Percentiles rank a stretch among this genome's conserved stretches.
Conservation (phyloP, 2,888 invertebrate genomes). For the Apamea anceps region DNA sequence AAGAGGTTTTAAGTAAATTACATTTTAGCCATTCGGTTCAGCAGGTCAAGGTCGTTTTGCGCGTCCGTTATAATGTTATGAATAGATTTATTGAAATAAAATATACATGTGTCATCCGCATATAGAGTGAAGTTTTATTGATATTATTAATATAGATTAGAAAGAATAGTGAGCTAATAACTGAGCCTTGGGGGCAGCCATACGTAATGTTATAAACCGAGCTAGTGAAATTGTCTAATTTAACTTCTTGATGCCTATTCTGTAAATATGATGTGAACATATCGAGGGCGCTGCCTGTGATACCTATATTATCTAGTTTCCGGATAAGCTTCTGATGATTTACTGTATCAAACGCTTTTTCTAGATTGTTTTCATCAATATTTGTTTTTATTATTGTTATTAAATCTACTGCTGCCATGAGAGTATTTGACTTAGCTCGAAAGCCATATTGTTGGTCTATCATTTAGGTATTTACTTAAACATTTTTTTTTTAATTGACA, state of each 20-base stretch:
- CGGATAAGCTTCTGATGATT: too few relatives aligned
- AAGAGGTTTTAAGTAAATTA: background rate
- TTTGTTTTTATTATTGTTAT: conserved; percentile 15
- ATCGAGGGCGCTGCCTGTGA: conserved; percentile 2
- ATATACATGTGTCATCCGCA: too few relatives aligned
- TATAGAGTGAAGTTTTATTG: too few relatives aligned
- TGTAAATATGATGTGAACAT: conserved; percentile 16
- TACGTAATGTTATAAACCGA: background rate
- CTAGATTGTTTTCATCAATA: background rate
- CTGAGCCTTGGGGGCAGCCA: too few relatives aligned
- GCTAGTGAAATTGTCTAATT: conserved; percentile 17
- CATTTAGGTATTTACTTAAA: conserved; percentile 5
- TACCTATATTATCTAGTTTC: too few relatives aligned
- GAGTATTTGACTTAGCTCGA: conserved; percentile 20
- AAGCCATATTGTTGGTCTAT: conserved; percentile 29
- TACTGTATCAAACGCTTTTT: too few relatives aligned
- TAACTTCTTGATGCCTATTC: conserved; percentile 10
- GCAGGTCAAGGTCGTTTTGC: background rate
- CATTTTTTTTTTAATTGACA: too few relatives aligned
- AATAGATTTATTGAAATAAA: too few relatives aligned
- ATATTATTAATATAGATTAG: too few relatives aligned
- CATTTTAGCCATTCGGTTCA: background rate
- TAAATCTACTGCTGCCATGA: conserved; percentile 16
- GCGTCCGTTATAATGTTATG: background rate
- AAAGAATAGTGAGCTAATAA: too few relatives aligned